A percentile compares a stretch with the other conserved stretches of the same genome.
phyloP scores from a whole-genome alignment of 1,140 invertebrate genomes.

The Steinernema feltiae region DNA sequence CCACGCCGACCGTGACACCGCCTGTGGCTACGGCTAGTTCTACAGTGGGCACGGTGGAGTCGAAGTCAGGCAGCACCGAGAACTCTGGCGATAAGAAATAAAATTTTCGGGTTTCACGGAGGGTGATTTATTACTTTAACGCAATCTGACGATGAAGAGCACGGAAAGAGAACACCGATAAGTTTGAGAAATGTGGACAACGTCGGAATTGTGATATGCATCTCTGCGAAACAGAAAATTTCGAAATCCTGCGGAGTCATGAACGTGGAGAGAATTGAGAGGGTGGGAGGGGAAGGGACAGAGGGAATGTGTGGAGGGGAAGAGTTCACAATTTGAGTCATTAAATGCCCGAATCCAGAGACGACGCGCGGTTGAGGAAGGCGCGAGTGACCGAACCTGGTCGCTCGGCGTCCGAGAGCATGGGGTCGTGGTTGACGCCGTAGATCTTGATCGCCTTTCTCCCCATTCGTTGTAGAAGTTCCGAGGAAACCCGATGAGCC shows the following conservation, averaged over 20 bases:
- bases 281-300: background rate
- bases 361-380: conserved; percentile 53
- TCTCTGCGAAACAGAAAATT: background rate
- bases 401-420: conserved; percentile 49
- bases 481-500: conserved; percentile 83
- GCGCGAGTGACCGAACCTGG: conserved; percentile 54
- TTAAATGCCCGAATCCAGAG: conserved; percentile 53
- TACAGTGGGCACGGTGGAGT: too few species aligned
- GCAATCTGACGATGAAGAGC: background rate
- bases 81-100: too few species aligned
- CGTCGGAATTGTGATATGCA: background rate
- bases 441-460: conserved; percentile 92
- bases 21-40: too few species aligned
- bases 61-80: too few species aligned
- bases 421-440: conserved; percentile 67
- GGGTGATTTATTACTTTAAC: background rate
- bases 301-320: background rate
- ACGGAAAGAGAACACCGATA: background rate
- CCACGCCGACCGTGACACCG: too few species aligned
- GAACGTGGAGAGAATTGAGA: background rate
- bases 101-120: too few species aligned
- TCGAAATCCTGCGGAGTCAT: background rate
- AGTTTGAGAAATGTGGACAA: background rate
- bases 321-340: background rate
- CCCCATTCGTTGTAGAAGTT: conserved; percentile 85